Evolutionary conservation across 2,888 invertebrate genomes (phyloP).

Genomic region (Subacronicta megacephala): DNA sequence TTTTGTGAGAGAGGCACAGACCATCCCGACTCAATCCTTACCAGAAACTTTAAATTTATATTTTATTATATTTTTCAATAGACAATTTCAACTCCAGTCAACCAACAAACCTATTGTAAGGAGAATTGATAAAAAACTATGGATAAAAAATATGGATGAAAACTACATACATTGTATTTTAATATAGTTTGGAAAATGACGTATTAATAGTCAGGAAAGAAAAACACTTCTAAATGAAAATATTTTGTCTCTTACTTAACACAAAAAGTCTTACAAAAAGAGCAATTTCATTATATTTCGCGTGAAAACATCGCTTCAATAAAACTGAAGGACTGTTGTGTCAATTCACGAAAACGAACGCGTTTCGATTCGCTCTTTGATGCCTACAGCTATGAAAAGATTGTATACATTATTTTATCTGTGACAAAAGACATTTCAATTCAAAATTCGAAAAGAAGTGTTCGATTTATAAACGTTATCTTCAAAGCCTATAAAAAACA

Average conservation of each 20-base stretch:
- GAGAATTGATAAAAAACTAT: too few species aligned
- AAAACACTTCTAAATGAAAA: neutral
- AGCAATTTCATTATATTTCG: neutral
- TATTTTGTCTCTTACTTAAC: neutral
- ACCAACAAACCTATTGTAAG: too few species aligned
- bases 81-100: too few species aligned
- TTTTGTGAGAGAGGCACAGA: too few species aligned
- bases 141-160: too few species aligned
- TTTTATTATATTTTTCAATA: too few species aligned
- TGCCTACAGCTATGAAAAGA: conserved; percentile 14
- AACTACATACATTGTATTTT: too few species aligned
- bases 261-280: neutral
- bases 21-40: too few species aligned
- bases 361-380: conserved; percentile 29
- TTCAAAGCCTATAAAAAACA: conserved; percentile 26
- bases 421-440: conserved; percentile 14
- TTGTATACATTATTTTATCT: conserved; percentile 44
- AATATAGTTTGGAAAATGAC: too few species aligned
- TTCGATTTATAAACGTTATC: conserved; percentile 20
- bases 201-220: neutral
- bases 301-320: conserved; percentile 13
- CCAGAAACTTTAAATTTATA: too few species aligned
- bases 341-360: conserved; percentile 22
- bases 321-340: conserved; percentile 24
- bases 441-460: conserved; percentile 34